Evolutionary conservation across 2,797 vertebrate genomes (phyloP).

Genomic region (Pantherophis vulpinus): DNA sequence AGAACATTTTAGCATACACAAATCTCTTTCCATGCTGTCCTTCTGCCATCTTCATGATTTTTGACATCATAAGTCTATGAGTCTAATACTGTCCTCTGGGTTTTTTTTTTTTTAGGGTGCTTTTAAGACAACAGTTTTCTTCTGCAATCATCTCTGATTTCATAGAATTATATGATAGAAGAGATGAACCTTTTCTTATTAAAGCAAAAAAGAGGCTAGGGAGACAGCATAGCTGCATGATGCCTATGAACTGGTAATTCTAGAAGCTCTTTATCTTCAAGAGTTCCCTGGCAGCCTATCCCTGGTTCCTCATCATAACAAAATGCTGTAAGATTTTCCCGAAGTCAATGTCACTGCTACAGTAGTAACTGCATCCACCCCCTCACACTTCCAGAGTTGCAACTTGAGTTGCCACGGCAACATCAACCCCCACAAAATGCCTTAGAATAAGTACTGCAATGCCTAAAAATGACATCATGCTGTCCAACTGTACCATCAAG

Average conservation of each 20-base stretch:
- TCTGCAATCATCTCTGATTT: background rate
- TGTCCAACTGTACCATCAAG: background rate
- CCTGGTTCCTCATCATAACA: background rate
- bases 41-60: background rate
- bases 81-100: background rate
- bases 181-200: background rate
- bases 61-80: background rate
- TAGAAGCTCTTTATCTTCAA: background rate
- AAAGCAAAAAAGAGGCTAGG: background rate
- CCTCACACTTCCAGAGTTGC: conserved; percentile 6
- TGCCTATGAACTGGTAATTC: background rate
- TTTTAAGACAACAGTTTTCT: background rate
- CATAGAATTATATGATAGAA: background rate
- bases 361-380: conserved; percentile 19
- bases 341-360: conserved; percentile 12
- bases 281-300: background rate
- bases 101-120: background rate
- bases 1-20: background rate
- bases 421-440: conserved; percentile 28
- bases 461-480: conserved; percentile 23
- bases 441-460: conserved; percentile 19
- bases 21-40: background rate
- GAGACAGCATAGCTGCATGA: background rate
- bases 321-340: conserved; percentile 4
- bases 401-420: conserved; percentile 24